Evolutionary conservation across 92 coral and sea anemone genomes (phyloP).

Genomic region (Zoanthus solanderi): DNA sequence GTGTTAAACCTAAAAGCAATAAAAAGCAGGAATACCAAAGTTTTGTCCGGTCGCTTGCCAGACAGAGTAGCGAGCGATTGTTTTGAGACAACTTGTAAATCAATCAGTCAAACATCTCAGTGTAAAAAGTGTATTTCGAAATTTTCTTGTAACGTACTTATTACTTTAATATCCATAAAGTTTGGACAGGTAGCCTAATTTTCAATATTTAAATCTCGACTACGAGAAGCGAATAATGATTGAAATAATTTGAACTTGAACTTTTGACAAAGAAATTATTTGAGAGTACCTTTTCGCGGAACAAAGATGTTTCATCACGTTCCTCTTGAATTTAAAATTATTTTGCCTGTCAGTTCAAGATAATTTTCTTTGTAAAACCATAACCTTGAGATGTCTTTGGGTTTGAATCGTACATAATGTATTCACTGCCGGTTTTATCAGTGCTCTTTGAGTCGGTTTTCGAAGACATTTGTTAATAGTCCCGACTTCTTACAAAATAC

Average conservation of each 20-base stretch:
- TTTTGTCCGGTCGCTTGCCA: not conserved
- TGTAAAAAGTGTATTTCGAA: conserved; percentile 22
- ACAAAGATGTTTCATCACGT: no score
- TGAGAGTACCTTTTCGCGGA: not conserved
- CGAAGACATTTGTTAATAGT: not conserved
- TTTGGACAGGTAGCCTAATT: conserved; percentile 38
- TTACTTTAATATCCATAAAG: conserved; percentile 40
- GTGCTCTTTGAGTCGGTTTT: not conserved
- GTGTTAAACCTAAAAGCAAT: not conserved
- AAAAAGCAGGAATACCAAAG: not conserved
- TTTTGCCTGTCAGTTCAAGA: no score
- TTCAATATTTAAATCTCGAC: conserved; percentile 16
- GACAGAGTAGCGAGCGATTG: conserved; percentile 8
- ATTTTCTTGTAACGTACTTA: conserved; percentile 32
- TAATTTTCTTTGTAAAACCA: no score
- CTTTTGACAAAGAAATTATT: conserved; percentile 1
- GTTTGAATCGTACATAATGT: no score
- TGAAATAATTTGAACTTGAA: conserved; percentile 14
- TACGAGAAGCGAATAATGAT: conserved; percentile 8
- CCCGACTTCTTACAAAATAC: not conserved
- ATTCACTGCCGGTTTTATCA: not conserved
- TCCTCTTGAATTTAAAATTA: no score
- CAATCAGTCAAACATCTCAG: conserved; percentile 31
- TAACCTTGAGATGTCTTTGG: no score
- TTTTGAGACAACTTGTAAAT: conserved; percentile 49